A percentile compares a stretch with the other conserved stretches of the same genome.
Conservation (phyloP, 1,140 invertebrate genomes). For the Bombus balteatus region DNA sequence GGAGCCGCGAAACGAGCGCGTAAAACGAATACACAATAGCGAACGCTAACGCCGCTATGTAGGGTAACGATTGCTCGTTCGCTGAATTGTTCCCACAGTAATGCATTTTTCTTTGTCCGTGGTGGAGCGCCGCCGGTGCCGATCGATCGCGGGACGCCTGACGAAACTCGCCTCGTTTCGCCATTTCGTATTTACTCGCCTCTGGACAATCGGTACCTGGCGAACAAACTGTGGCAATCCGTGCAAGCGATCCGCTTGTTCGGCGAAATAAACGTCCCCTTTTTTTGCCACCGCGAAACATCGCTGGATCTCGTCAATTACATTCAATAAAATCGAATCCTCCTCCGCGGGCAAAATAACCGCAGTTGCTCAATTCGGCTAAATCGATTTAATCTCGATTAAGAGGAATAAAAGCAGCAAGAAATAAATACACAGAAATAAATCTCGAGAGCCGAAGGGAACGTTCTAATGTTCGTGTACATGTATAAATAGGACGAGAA, state of each 20-base stretch:
- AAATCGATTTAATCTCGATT: neutral
- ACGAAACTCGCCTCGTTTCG: conserved; percentile 50
- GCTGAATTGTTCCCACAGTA: conserved; percentile 56
- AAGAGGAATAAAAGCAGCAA: neutral
- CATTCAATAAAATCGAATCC: conserved; percentile 10
- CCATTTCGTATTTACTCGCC: conserved; percentile 45
- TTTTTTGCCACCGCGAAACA: neutral
- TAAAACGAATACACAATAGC: conserved; percentile 38
- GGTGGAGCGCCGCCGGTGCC: conserved; percentile 31
- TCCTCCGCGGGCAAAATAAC: neutral
- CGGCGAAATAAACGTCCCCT: neutral
- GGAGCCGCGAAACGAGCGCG: conserved; percentile 28
- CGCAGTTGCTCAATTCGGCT: neutral
- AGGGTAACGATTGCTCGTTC: conserved; percentile 49
- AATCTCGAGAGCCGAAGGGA: neutral
- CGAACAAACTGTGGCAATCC: conserved; percentile 27
- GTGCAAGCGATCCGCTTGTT: neutral
- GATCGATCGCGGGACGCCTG: conserved; percentile 46
- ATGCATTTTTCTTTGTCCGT: conserved; percentile 47
- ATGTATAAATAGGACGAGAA: neutral
- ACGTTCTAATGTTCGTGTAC: neutral
- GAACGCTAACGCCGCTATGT: conserved; percentile 13
- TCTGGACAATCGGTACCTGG: conserved; percentile 39
- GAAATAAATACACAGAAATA: neutral
- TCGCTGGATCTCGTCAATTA: neutral